Evolutionary conservation across 1,140 invertebrate species (phyloP).

Genomic region (Drosophila burlai): DNA sequence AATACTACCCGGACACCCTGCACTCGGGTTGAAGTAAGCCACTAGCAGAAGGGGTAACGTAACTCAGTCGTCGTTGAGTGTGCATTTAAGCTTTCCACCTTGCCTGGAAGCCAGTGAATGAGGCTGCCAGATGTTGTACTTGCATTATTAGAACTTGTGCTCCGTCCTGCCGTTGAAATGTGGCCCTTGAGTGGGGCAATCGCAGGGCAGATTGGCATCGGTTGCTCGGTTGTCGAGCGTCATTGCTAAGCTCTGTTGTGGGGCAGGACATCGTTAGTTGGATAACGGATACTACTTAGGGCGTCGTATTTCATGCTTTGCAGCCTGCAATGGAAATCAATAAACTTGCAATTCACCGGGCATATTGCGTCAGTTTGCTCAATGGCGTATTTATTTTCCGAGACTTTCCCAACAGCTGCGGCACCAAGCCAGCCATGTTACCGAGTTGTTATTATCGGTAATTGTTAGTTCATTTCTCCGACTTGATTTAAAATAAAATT

Average conservation of each 20-base stretch:
- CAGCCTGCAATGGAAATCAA: slow-evolving; percentile 4
- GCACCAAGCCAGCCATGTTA: neutral
- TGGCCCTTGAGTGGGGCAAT: slow-evolving; percentile 5
- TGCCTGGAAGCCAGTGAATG: neutral
- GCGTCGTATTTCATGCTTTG: slow-evolving; percentile 2
- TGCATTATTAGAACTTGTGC: slow-evolving; percentile 1
- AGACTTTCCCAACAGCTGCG: slow-evolving; percentile 14
- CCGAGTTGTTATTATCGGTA: slow-evolving; percentile 6
- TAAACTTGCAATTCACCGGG: slow-evolving; percentile 1
- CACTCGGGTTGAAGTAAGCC: neutral
- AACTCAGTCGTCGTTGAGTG: neutral
- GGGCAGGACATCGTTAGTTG: slow-evolving; percentile 11
- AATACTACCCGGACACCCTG: neutral
- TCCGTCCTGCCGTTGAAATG: neutral
- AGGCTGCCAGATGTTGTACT: slow-evolving; percentile 5
- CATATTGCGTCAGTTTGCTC: slow-evolving; percentile 10
- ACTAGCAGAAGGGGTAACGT: neutral
- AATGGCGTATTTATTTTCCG: neutral
- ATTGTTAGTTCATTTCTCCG: slow-evolving; percentile 7
- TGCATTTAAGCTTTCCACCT: slow-evolving; percentile 3
- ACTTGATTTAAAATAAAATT: slow-evolving; percentile 8
- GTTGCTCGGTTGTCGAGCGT: neutral
- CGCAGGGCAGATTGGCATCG: slow-evolving; percentile 1
- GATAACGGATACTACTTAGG: neutral
- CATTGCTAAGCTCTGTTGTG: slow-evolving; percentile 6